Evolutionary conservation across 2,888 invertebrate species (phyloP).

Genomic region (Liopterus haemorrhoidalis): DNA sequence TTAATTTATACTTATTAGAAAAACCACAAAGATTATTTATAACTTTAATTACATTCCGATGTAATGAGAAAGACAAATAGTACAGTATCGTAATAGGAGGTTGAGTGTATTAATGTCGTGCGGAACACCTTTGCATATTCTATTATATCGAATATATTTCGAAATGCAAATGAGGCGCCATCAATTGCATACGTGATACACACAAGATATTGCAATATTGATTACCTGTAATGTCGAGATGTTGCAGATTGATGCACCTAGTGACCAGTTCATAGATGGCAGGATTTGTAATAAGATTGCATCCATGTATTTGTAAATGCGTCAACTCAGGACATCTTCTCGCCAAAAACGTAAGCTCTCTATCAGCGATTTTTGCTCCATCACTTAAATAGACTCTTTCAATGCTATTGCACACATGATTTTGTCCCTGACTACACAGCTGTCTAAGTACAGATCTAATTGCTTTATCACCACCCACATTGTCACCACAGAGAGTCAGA

Average conservation of each 20-base stretch:
- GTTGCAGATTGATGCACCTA: slow-evolving; percentile 73
- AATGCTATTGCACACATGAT: slow-evolving; percentile 61
- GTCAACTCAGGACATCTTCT: slow-evolving; percentile 76
- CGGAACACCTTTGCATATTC: too few relatives aligned
- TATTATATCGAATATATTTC: not conserved
- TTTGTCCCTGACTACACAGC: slow-evolving; percentile 59
- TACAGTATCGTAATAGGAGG: too few relatives aligned
- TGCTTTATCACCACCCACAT: slow-evolving; percentile 60
- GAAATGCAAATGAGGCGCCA: not conserved
- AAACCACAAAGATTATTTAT: too few relatives aligned
- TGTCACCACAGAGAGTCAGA: slow-evolving; percentile 57
- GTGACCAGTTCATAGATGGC: slow-evolving; percentile 73
- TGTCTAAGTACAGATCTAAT: slow-evolving; percentile 58
- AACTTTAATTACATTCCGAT: too few relatives aligned
- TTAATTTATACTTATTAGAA: too few relatives aligned
- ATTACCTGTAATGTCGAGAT: slow-evolving; percentile 78
- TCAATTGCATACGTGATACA: not conserved
- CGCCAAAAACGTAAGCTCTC: slow-evolving; percentile 68
- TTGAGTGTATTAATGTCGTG: too few relatives aligned
- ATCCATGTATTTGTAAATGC: slow-evolving; percentile 72
- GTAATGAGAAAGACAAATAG: too few relatives aligned
- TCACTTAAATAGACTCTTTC: slow-evolving; percentile 62
- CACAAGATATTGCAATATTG: slow-evolving; percentile 20
- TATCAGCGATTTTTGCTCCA: slow-evolving; percentile 68
- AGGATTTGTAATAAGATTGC: slow-evolving; percentile 67